Base-by-base conservation (phyloP, 2,113 vertebrate species). In the Nanger granti region DNA sequence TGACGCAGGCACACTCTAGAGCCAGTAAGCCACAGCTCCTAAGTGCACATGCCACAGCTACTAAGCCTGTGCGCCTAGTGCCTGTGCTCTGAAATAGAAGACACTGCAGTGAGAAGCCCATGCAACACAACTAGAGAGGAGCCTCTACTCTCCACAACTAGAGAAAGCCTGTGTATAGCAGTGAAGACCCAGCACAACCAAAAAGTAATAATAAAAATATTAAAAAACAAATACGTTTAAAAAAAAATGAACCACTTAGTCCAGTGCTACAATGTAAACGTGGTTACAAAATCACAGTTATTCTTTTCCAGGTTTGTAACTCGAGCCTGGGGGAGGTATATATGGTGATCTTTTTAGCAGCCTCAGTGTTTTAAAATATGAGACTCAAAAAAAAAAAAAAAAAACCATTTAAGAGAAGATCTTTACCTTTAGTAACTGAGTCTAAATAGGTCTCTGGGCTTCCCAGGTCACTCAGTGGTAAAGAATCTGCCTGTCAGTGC, bases 401-500 rank as follows among this genome's bases (percentile, higher is more conserved):
- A 47, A 94, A 95, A 55, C 18, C 41, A 7, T 93, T 86, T 92
- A 76, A 86, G 52, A 95, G 34, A 92, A 82, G 11, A 86, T 57
- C 28, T 26, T 93, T 94, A 62, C n/a, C 15, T 86, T 96, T 91
- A 88, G 90, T 92, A 96, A 90, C 66, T 60, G 44, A 91, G 54
- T 44, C 37, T 91, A 95, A 94, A 55, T 44, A 95, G 26, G 59
- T 85, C 17, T 95, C 55, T 96, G 41, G 73, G 11, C 41, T 79
- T 79, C 41, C 6, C 24, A 79, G 37, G 73, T 44, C 14, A 37
- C 41, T 79, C 73, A 79, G 73, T 44, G 73, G 12, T 79, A 44
- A 44, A 44, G 41, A 79, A 79, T 44, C 73, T 44, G 12, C 73
- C 73, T 79, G 73, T 79, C 73, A 79, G 0, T 79, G 73, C 37